Evolutionary conservation across 1,140 invertebrate genomes (phyloP), one percentile per base, ranked within the genome.

Genomic region (Marisa cornuarietis): DNA sequence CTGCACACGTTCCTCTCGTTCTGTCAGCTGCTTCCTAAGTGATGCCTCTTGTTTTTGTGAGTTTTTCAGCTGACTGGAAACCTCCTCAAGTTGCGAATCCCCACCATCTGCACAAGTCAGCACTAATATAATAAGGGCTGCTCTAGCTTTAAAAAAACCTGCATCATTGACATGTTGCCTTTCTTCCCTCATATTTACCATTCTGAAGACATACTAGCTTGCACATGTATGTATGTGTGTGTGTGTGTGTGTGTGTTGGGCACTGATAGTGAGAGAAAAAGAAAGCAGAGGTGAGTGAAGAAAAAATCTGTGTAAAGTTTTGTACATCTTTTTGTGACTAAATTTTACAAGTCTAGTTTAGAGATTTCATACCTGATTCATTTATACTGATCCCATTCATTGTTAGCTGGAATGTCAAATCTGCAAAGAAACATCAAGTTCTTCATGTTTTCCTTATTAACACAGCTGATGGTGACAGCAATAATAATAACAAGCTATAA

Each of bases 381-480:
- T 84, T 84, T 52, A 83, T 77, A 52, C 81, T 80, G 16, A 85
- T 76, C 18, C 84, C 84, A 65, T 84, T 80, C 87, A 89, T 88
- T 22, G 87, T 86, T 26, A 89, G 71, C 79, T 88, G 83, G 73
- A 89, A 88, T 49, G 88, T 88, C 77, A 89, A 81, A 79, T 89
- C 88, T 89, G 84, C 24, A 85, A 87, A 73, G 31, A 71, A 79
- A 22, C 79, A 51, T 26, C 31, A 75, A 75, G 31, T 18, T 58
- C 8, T 14, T 58, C 16, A 18, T 58, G 11, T 58, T 58, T 58
- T 58, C 31, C 11, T 58, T 58, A 58, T 18, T 58, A 8, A 58
- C 8, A 58, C 54, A 58, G 8, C 11, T 1, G 11, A 68, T 68
- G 11, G 22, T 68, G 11, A 68, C 22, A 68, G 22, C 1, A 68